Evolutionary conservation across 2,888 invertebrate species (phyloP).

Genomic region (Crematogaster levior): DNA sequence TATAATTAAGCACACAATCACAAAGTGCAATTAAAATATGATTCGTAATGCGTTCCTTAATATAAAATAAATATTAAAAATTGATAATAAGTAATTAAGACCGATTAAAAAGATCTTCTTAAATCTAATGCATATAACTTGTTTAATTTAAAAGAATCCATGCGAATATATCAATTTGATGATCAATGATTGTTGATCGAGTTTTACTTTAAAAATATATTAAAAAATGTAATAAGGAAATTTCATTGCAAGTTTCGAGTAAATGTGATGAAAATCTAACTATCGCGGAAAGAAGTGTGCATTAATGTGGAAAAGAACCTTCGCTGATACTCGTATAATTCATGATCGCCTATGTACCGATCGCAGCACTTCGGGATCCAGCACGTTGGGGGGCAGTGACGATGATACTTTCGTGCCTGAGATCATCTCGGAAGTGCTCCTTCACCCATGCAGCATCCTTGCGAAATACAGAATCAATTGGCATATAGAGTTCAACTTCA

Average conservation of each 20-base stretch:
- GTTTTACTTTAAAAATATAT: background rate
- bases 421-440: constrained; percentile 82
- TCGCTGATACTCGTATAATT: constrained; percentile 66
- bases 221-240: background rate
- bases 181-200: background rate
- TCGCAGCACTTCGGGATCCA: constrained; percentile 82
- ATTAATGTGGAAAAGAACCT: constrained; percentile 65
- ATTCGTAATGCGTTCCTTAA: background rate
- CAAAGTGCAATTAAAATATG: constrained; percentile 1
- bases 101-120: constrained; percentile 2
- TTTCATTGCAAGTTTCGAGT: background rate
- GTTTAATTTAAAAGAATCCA: background rate
- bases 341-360: constrained; percentile 78
- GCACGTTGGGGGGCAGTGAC: constrained; percentile 83
- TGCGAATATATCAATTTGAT: background rate
- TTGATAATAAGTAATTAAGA: background rate
- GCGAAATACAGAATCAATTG: constrained; percentile 80
- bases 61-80: constrained; percentile 23
- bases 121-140: background rate
- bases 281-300: constrained; percentile 51
- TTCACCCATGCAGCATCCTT: constrained; percentile 82
- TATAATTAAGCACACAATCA: constrained; percentile 60
- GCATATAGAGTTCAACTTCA: constrained; percentile 82
- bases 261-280: background rate
- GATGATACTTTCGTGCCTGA: constrained; percentile 84